Evolutionary conservation across 2,888 invertebrate genomes (phyloP).

Genomic region (Geophilus truncorum): DNA sequence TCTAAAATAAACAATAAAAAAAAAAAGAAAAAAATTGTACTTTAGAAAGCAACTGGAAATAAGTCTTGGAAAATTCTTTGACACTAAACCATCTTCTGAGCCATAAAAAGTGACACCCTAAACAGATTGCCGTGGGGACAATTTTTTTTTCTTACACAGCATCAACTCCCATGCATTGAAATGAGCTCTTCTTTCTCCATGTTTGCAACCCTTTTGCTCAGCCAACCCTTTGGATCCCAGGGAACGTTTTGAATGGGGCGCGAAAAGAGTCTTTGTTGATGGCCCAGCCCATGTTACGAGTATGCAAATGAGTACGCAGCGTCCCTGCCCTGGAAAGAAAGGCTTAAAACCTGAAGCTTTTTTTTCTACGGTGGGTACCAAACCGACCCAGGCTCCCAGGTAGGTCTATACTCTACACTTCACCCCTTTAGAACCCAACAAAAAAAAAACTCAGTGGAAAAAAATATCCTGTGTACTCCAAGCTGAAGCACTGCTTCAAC

Average conservation of each 20-base stretch:
- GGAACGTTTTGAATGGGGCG: conserved; percentile 14
- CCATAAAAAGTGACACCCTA: conserved; percentile 9
- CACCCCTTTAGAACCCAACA: conserved; percentile 5
- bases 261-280: conserved; percentile 17
- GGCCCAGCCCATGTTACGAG: conserved; percentile 14
- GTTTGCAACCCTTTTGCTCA: conserved; percentile 15
- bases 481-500: not conserved
- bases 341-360: conserved; percentile 16
- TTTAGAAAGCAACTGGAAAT: not conserved
- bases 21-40: not conserved
- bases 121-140: conserved; percentile 14
- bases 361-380: not conserved
- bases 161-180: conserved; percentile 9
- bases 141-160: conserved; percentile 6
- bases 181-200: conserved; percentile 6
- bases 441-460: not conserved
- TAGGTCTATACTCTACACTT: conserved; percentile 6
- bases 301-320: conserved; percentile 10
- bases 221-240: conserved; percentile 7
- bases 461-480: not conserved
- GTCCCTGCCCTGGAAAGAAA: conserved; percentile 4
- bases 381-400: conserved; percentile 13
- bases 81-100: not conserved
- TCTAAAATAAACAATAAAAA: not conserved
- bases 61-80: not conserved